Evolutionary conservation across 2,113 vertebrate genomes (phyloP), one percentile per base, ranked within the genome.

Genomic region (Bujurquina vittata): DNA sequence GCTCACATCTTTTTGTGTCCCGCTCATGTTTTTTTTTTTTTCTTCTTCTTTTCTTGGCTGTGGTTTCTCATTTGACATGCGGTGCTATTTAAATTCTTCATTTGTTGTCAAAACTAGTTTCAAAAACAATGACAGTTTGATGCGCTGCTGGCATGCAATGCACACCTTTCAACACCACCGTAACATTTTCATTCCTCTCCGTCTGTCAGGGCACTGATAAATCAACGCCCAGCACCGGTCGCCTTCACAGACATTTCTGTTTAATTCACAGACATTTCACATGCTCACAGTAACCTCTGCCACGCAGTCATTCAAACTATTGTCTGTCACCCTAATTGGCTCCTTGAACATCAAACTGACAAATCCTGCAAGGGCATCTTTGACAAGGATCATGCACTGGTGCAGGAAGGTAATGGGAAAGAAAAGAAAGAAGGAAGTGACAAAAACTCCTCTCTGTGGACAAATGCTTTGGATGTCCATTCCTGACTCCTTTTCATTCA

Each of bases 301-400:
- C 78, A 81, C 75, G 62, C 78, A 80, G 82, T 79, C 86, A 73
- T 78, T 89, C 88, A 89, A 86, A 89, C 88, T 17, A 59, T 37
- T 76, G 79, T 57, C 77, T 83, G 88, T 89, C 90, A 83, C 73
- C 92, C 74, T 94, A 94, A 95, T 93, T 94, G 93, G 94, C 62
- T 93, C 80, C 83, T 90, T 77, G 67, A 87, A 88, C 90, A 90
- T 93, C 85, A 89, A 75, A 80, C 73, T 86, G 89, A 89, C 88
- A 87, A 86, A 88, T 90, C 81, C 79, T 57, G 78, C 81, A 72
- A 88, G 79, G 79, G 86, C 82, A 80, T 81, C 52, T 26, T 57
- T 79, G 77, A 59, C 83, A 84, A 79, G 26, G 20, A 74, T 77
- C 23, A 10, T 57, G 18, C 43, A 58, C 54, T 18, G 33, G 49